Conservation (phyloP, 2,888 invertebrate genomes). For the Protodeltote pygarga region DNA sequence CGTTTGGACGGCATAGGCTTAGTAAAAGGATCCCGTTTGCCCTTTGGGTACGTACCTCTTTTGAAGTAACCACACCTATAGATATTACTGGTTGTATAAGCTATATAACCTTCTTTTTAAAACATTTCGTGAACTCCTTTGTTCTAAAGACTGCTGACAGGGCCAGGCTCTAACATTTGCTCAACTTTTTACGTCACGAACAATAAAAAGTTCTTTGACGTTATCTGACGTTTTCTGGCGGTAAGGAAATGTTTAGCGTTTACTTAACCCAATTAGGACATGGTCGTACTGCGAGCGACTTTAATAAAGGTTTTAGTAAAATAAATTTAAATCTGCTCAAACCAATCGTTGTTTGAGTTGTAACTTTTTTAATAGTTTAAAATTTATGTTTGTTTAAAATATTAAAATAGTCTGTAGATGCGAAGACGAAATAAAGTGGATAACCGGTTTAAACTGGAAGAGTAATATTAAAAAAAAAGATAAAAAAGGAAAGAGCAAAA, state of each 20-base stretch:
- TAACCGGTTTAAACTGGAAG: no score
- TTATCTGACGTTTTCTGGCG: constrained; percentile 29
- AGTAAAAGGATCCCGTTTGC: no score
- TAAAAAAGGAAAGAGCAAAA: no score
- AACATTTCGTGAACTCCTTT: constrained; percentile 36
- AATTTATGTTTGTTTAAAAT: no score
- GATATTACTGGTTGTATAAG: no score
- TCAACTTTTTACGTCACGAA: constrained; percentile 32
- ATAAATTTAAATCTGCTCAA: not conserved
- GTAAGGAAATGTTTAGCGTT: constrained; percentile 37
- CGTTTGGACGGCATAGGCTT: no score
- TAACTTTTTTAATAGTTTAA: no score
- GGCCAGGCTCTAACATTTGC: constrained; percentile 33
- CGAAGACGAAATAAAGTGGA: no score
- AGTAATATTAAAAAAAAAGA: not conserved
- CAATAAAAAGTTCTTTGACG: constrained; percentile 33
- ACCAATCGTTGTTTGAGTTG: no score
- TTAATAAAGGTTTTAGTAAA: not conserved
- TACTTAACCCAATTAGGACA: constrained; percentile 45
- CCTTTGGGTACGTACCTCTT: no score
- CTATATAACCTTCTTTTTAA: constrained; percentile 39
- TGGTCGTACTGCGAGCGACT: constrained; percentile 24
- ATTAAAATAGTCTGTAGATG: no score
- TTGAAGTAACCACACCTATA: no score
- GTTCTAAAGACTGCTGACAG: constrained; percentile 41